These are phyloP conservation scores for Varecia variegata DNA, from an alignment of 2,797 vertebrate genomes.

Conservation along the genomic window DNA sequence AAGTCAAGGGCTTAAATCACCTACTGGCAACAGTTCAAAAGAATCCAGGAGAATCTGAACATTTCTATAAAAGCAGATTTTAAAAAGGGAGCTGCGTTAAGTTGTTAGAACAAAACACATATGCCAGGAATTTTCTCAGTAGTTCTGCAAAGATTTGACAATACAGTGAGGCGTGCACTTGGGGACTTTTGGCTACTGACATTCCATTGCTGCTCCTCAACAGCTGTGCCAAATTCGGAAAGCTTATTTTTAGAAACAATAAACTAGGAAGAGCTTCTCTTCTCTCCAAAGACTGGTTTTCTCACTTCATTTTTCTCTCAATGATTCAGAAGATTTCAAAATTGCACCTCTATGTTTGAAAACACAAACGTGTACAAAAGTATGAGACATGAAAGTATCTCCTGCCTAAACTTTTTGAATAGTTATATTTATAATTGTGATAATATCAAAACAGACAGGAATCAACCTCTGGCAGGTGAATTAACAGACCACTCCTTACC, in stretches of 20 bases:
- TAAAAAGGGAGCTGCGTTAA: conserved; percentile 46
- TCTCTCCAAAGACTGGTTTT: conserved; percentile 18
- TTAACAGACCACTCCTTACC: not conserved
- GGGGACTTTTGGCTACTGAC: conserved; percentile 59
- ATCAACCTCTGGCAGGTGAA: not conserved
- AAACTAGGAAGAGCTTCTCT: conserved; percentile 9
- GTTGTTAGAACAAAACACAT: conserved; percentile 34
- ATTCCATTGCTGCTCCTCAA: not conserved
- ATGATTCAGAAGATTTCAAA: not conserved
- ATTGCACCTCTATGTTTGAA: not conserved
- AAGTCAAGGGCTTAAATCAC: conserved; percentile 36
- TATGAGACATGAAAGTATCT: not conserved
- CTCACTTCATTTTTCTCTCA: not conserved
- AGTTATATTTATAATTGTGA: not conserved
- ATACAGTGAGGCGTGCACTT: not conserved
- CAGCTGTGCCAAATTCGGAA: conserved; percentile 49
- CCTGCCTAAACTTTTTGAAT: not conserved
- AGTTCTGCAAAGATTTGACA: conserved; percentile 3
- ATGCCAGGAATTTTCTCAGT: conserved; percentile 40
- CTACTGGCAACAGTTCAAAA: conserved; percentile 20
- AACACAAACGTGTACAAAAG: not conserved
- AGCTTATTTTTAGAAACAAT: conserved; percentile 69
- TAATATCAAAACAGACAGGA: not conserved
- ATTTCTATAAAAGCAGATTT: conserved; percentile 61
- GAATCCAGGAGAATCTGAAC: conserved; percentile 52